These are phyloP conservation scores for Bursaphelenchus mucronatus DNA, from an alignment of 1,140 invertebrate genomes.

Conservation along the genomic window DNA sequence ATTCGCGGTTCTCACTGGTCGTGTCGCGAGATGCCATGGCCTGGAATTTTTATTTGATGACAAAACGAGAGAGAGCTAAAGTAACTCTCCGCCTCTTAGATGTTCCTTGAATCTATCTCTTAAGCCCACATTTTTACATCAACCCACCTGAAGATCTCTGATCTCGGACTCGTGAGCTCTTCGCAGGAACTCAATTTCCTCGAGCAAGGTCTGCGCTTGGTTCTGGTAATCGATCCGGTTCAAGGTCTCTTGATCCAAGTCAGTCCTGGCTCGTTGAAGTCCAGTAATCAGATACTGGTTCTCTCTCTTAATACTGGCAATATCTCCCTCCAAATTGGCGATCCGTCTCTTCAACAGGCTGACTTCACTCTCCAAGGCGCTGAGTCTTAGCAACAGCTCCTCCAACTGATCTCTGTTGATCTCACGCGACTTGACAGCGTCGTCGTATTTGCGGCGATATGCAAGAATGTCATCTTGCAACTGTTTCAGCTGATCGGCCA, in stretches of 20 bases:
- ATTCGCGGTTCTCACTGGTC: slow-evolving; percentile 65
- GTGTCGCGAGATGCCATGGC: slow-evolving; percentile 65
- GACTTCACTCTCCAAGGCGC: slow-evolving; percentile 55
- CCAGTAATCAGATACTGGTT: slow-evolving; percentile 49
- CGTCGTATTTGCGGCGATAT: slow-evolving; percentile 51
- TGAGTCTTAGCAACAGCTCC: slow-evolving; percentile 48
- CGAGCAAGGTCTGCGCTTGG: slow-evolving; percentile 58
- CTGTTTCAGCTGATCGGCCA: slow-evolving; percentile 33
- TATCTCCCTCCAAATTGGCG: slow-evolving; percentile 55
- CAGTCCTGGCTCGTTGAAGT: slow-evolving; percentile 42
- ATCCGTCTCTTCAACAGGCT: slow-evolving; percentile 52
- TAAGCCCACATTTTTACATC: too few species aligned
- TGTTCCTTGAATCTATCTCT: too few species aligned
- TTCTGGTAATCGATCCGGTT: slow-evolving; percentile 60
- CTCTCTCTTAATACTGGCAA: slow-evolving; percentile 51
- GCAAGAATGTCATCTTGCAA: slow-evolving; percentile 51
- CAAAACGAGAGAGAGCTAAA: too few species aligned
- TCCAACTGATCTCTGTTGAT: slow-evolving; percentile 52
- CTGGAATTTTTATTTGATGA: slow-evolving; percentile 30
- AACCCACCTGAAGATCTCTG: slow-evolving; percentile 60
- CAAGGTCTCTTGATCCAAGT: slow-evolving; percentile 59
- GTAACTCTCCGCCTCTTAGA: too few species aligned
- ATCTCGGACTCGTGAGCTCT: slow-evolving; percentile 62
- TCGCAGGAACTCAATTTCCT: slow-evolving; percentile 59
- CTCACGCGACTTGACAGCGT: slow-evolving; percentile 45